Evolutionary conservation across 2,113 vertebrate genomes (phyloP), one percentile per base, ranked within the genome.

Genomic region (Equus przewalskii): DNA sequence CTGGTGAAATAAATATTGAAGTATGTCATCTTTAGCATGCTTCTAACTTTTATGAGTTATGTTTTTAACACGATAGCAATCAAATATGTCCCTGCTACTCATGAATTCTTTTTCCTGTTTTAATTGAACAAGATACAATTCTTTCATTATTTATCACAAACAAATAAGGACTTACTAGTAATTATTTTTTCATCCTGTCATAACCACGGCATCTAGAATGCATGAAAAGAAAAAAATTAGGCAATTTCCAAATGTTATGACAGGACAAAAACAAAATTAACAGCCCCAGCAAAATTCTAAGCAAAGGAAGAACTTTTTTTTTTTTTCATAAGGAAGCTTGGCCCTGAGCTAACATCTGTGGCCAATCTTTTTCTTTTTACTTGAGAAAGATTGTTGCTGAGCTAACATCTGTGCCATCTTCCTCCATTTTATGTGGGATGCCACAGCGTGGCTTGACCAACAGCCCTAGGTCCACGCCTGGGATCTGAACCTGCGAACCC

Each of bases 61-160:
- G 2, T 54, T 83, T 96, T 70, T 13, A 97, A 65, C 26, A 96
- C 11, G 21, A 21, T 86, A 92, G 73, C 22, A 72, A 62, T 33
- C 15, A 69, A 36, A 3, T 60, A 14, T 69, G 9, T 95, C 22
- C 33, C 33, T 26, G 33, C 21, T 69, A 2, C n/a, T 72, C 89
- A 65, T 73, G 65, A 78, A 4, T 33, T 46, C 36, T 46, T 69
- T 78, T 28, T 41, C 44, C 65, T 79, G 12, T 76, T 94, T 92
- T 91, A 33, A 36, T 70, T 62, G 4, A 93, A 54, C 15, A n/a
- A 4, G 9, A 26, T 21, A 76, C 49, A 72, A 33, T 16, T 64
- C 1, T 82, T 33, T 73, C 9, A 70, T 85, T 84, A 83, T 94
- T 93, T 78, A 69, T 72, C 78, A 67, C 28, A 88, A 91, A 86